Base-by-base conservation (phyloP, 1,140 invertebrate genomes). In the Drosophila varians region DNA sequence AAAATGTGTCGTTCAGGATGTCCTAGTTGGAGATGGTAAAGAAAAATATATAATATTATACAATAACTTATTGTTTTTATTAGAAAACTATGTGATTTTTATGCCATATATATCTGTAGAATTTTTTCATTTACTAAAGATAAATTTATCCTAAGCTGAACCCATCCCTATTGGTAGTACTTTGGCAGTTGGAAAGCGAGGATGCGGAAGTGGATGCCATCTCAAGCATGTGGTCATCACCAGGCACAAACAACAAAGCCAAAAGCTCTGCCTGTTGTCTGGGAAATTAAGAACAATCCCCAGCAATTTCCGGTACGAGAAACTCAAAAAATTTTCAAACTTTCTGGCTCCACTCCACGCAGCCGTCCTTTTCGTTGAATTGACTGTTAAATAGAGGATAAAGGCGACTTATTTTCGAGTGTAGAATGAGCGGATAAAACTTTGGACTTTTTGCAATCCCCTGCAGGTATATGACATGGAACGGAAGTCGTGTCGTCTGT, bases 221-320 rank as follows among this genome's bases (percentile, higher is more conserved):
- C 78, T 82, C 78, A 82, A 82, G 78, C 78, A 82, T 83, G 76
- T 70, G 79, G 79, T 86, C 72, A 84, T 66, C 77, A 68, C 14
- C 76, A 43, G 14, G 31, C 61, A 14, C 53, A 79, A 54, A 52
- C 56, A 62, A 70, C 51, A 70, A 58, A 52, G 49, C 60, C 42
- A 60, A 60, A 43, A 43, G 19, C 57, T 47, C 54, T 75, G 52
- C 48, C 77, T 76, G 73, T 87, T 87, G 82, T 71, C 77, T 87
- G 82, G 82, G 54, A 87, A 86, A 86, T 87, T 86, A 87, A 87
- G 82, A 86, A 86, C 82, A 86, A 86, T 87, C 68, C 82, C 68
- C 53, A 87, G 82, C 82, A 87, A 87, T 86, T 86, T 87, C 82
- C 82, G 82, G 76, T 79, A 78, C 74, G 74, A 84, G 51, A 55